Evolutionary conservation across 1,140 invertebrate genomes (phyloP), one percentile per base, ranked within the genome.

Genomic region (Atta cephalotes): DNA sequence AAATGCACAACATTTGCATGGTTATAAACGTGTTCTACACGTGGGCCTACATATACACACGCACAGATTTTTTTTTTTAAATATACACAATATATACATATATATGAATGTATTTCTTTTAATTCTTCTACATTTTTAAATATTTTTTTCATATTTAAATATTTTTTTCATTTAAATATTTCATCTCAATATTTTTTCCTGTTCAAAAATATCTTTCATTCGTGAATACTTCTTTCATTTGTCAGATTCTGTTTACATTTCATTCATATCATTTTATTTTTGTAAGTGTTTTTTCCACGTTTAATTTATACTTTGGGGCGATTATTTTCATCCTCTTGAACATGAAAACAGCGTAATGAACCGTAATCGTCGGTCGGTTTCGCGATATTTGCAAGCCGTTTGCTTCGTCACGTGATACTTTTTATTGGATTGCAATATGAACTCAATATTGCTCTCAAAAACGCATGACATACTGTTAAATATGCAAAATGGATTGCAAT

Each of bases 301-400:
- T 18, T 74, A 31, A 58, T 74, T 35, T 16, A 60, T 39, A 58
- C 14, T 71, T 71, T 53, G 18, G 35, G 39, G 28, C 18, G 39
- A 74, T 72, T 72, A 74, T 60, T 82, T 60, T 68, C 56, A 31
- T 82, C 25, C 35, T 21, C 16, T 39, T 71, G 79, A 18, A 58
- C 35, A 39, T 10, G 68, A 82, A 72, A 82, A 82, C 71, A 45
- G 31, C n/a, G 53, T 82, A 82, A 82, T 62, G 80, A 82, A 82
- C 56, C 80, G 53, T 82, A 82, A 82, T 60, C 35, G 53, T 72
- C 66, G 56, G 28, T 39, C 51, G 53, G 18, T 51, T n/a, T 35
- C 31, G 65, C 79, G 66, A 60, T 74, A 56, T 82, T 82, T 82
- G 68, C 66, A 21, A 49, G 25, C 21, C 10, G 35, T 45, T 45